A percentile compares a stretch with the other conserved stretches of the same genome.
Conservation (phyloP, 2,888 invertebrate genomes). For the Rhogogaster chlorosoma region DNA sequence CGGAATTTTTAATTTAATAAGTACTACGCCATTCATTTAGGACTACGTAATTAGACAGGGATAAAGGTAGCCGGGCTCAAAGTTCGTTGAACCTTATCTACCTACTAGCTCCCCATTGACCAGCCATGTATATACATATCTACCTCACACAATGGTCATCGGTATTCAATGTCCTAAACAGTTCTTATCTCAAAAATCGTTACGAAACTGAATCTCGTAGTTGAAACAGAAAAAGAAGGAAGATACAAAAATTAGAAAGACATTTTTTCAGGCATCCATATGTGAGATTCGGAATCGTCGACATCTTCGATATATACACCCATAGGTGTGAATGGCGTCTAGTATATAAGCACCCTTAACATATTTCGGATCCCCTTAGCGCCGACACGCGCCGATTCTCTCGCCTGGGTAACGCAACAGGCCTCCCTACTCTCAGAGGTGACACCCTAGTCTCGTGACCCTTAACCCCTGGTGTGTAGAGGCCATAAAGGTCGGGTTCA, state of each 20-base stretch:
- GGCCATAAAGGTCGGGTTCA: not conserved
- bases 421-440: constrained; percentile 6
- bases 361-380: constrained; percentile 52
- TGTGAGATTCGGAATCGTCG: not conserved
- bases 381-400: constrained; percentile 44
- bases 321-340: constrained; percentile 8
- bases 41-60: constrained; percentile 50
- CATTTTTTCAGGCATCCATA: not conserved
- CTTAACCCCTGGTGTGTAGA: constrained; percentile 10
- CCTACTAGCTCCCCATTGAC: not conserved
- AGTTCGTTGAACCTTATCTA: constrained; percentile 41
- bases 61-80: not conserved
- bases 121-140: not conserved
- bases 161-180: not conserved
- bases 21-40: constrained; percentile 43
- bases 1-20: constrained; percentile 53
- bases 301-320: not conserved
- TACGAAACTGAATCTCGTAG: not conserved
- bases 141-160: constrained; percentile 15
- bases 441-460: constrained; percentile 24
- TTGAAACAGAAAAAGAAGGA: not conserved
- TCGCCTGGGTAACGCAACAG: constrained; percentile 43
- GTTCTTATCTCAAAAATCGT: not conserved
- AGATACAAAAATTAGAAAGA: not conserved
- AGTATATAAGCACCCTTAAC: constrained; percentile 46